Conservation (phyloP, 2,113 vertebrate species). For the Pseudopodoces humilis region DNA sequence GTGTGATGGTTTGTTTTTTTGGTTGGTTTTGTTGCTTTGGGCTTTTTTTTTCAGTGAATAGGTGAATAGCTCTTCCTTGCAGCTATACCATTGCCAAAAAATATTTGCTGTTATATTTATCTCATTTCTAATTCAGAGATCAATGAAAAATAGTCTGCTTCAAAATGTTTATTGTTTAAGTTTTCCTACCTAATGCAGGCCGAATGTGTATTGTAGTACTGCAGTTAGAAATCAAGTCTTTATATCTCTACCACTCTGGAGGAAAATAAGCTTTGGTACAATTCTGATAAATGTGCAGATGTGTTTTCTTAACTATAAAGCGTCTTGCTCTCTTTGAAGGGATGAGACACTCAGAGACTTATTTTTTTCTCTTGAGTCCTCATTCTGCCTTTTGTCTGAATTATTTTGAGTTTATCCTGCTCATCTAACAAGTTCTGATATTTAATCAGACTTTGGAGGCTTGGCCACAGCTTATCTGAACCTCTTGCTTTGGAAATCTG, state of each 20-base stretch:
- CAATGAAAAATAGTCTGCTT: not conserved
- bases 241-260: not conserved
- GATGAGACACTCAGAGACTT: not conserved
- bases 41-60: not conserved
- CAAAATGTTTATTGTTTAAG: not conserved
- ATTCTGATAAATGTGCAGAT: not conserved
- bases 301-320: not conserved
- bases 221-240: not conserved
- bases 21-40: not conserved
- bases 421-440: not conserved
- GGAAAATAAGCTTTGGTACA: not conserved
- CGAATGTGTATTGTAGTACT: not conserved
- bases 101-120: not conserved
- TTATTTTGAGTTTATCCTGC: not conserved
- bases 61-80: not conserved
- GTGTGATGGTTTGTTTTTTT: accelerated
- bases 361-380: not conserved
- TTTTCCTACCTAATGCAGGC: not conserved
- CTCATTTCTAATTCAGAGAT: not conserved
- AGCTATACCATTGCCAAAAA: not conserved
- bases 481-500: not conserved
- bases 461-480: not conserved
- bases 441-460: not conserved
- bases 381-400: not conserved
- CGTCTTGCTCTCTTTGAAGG: not conserved